Percentiles rank a stretch among this genome's conserved stretches.
Conservation (phyloP, 1,140 invertebrate species). For the Latrodectus geometricus region DNA sequence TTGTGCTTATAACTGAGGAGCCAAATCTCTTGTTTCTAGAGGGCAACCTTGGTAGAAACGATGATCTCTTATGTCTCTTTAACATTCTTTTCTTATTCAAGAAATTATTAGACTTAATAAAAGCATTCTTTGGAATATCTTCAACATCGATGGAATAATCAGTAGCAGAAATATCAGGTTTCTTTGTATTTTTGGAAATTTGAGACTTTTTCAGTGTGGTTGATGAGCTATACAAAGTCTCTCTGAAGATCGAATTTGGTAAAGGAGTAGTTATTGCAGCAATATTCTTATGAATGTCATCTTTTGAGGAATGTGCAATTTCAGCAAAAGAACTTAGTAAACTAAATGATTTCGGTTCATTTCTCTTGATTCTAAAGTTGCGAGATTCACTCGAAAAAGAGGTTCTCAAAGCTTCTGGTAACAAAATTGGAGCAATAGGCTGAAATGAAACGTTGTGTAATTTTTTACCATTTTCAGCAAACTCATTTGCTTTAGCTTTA, state of each 20-base stretch:
- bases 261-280: conserved; percentile 25
- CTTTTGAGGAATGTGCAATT: not conserved
- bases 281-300: not conserved
- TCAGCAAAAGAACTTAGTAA: conserved; percentile 39
- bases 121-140: not conserved
- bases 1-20: not conserved
- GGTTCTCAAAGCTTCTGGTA: conserved; percentile 52
- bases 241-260: conserved; percentile 14
- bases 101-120: not conserved
- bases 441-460: not conserved
- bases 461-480: not conserved
- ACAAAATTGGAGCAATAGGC: conserved; percentile 16
- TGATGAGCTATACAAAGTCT: not conserved
- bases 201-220: too few species aligned
- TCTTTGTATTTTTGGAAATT: not conserved
- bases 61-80: conserved; percentile 34
- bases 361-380: conserved; percentile 28
- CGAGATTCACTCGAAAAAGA: conserved; percentile 19
- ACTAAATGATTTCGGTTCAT: conserved; percentile 14
- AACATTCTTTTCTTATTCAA: not conserved
- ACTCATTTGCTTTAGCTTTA: not conserved
- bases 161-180: not conserved
- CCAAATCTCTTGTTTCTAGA: conserved; percentile 20
- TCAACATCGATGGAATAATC: not conserved
- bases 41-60: not conserved